Base-by-base conservation (phyloP, 1,140 invertebrate species). In the Ganaspis sp. region DNA sequence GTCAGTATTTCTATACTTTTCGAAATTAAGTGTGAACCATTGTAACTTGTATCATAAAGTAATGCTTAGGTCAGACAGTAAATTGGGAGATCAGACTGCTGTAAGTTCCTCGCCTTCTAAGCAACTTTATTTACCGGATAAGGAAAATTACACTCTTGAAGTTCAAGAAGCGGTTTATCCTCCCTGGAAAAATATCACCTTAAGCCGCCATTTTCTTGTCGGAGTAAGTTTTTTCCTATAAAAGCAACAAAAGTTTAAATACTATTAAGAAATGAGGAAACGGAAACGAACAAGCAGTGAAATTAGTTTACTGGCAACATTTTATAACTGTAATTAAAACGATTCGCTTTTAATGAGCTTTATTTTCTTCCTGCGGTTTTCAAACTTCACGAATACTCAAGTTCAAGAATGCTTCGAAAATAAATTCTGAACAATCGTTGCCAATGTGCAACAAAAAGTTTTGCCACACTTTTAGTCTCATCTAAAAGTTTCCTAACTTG, bases 111-210 rank as follows among this genome's bases (percentile, higher is more conserved):
- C 6, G 11, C 21, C 21, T 58, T 11, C 6, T 29, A 64, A 64
- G 26, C 26, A 64, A n/a, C 58, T 34, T 64, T 64, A 29, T 64
- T 34, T 34, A 64, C 23, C 26, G 58, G 26, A 34, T 29, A n/a
- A 64, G 26, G 58, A 29, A 64, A 64, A 64, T 64, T 64, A 64
- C 58, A n/a, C 58, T 34, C 23, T 34, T 64, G 12, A 64, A 64
- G 58, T 64, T 64, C 23, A 34, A 64, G 26, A 64, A 64, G 58
- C 15, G 26, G 12, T 64, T 64, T 29, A 64, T 29, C 58, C 58
- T n/a, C 12, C 0, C 53, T 23, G 21, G 12, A 15, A 64, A 64
- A 34, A 64, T 64, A 64, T 64, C 23, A 29, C 58, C 21, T n/a
- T 8, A 64, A 64, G 58, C 23, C 58, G 58, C 11, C 26, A 29